A percentile compares a stretch with the other conserved stretches of the same genome.
Evolutionary conservation across 2,113 vertebrate species (phyloP).

Genomic region (Nerophis lumbriciformis): DNA sequence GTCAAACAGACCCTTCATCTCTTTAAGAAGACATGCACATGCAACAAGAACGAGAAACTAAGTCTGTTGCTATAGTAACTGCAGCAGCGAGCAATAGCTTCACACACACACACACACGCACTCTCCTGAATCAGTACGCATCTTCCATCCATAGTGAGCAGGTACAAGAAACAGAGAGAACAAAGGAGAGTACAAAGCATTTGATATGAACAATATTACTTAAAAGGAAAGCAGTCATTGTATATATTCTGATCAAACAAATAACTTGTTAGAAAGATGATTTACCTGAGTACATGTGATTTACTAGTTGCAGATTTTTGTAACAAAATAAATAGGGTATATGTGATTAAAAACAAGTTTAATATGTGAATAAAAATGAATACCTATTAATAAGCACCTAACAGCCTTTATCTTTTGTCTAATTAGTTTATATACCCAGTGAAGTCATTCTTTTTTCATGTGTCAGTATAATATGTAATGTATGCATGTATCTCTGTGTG

Average conservation of each 20-base stretch:
- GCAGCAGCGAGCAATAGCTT: slow-evolving; percentile 31
- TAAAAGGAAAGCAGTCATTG: not conserved
- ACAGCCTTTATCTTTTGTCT: too few species aligned
- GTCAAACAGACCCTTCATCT: not conserved
- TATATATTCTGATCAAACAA: not conserved
- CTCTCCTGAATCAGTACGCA: slow-evolving; percentile 11
- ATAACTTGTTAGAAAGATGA: too few species aligned
- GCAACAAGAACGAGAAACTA: slow-evolving; percentile 11
- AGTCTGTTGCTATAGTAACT: slow-evolving; percentile 65
- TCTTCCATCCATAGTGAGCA: slow-evolving; percentile 22
- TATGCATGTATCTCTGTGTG: too few species aligned
- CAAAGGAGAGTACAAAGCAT: slow-evolving; percentile 32
- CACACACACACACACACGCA: slow-evolving; percentile 22
- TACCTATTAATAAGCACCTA: too few species aligned
- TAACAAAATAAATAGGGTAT: too few species aligned
- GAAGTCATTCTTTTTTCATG: too few species aligned
- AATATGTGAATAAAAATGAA: too few species aligned
- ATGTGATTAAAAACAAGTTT: too few species aligned
- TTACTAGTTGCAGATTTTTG: too few species aligned
- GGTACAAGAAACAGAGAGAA: slow-evolving; percentile 30
- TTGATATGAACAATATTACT: not conserved
- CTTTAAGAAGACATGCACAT: slow-evolving; percentile 22
- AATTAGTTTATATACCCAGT: too few species aligned
- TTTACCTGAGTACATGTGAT: too few species aligned
- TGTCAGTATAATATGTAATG: too few species aligned